Evolutionary conservation across 2,888 invertebrate species (phyloP), one percentile per base, ranked within the genome.

Genomic region (Blomia tropicalis): DNA sequence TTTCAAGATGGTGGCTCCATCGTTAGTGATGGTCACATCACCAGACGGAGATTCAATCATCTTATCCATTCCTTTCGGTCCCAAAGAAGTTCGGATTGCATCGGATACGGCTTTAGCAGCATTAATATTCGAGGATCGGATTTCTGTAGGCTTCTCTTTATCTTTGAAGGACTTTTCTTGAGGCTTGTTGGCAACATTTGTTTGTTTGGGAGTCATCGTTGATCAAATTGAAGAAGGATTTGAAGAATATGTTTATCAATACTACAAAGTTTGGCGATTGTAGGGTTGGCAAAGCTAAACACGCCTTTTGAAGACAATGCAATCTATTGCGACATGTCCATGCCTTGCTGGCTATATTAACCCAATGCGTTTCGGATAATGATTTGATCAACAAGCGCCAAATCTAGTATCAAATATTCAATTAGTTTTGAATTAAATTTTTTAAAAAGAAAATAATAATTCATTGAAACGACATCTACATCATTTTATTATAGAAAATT

Each of bases 101-200:
- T 95, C 91, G 67, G 93, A 88, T 61, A 98, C 93, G 77, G 96
- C 95, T 85, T 95, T 98, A 62, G 93, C 96, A 71, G 98, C 96
- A 76, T 85, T 84, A 71, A 98, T 59, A 75, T 98, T 98, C 74
- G 93, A 95, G 68, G 81, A 79, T 62, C 95, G 82, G 72, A 96
- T 90, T 78, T 93, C 91, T 44, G 83, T 79, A 51, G 96, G 95
- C 78, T 98, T 98, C 63, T 78, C 77, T 70, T 77, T 78, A 68
- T 79, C 79, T 53, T 65, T 65, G 31, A 53, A 63, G 19, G 25
- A 47, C n/a, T 60, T 51, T 29, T 62, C 62, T 14, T 29, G 30
- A 17, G 56, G n/a, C 29, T 36, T 56, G 14, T 27, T 14, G 2
- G 51, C 51, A 7, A 19, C n/a, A n/a, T n/a, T 7, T 7, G 51